Conservation (phyloP, 2,797 vertebrate species). For the Scomberomorus guttatus region DNA sequence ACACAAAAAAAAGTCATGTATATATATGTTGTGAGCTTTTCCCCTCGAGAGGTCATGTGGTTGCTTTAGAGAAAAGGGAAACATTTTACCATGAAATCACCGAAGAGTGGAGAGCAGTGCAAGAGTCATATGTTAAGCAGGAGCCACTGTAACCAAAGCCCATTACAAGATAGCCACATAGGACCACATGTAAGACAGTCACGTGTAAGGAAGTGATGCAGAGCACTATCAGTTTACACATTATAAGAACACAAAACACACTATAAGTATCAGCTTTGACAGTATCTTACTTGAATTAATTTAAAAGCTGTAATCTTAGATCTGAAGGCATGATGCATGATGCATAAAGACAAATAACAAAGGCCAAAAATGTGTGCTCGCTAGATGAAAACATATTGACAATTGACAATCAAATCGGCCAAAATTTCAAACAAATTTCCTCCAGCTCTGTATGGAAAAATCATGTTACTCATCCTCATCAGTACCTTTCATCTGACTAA, state of each 20-base stretch:
- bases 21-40: background rate
- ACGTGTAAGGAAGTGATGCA: constrained; percentile 30
- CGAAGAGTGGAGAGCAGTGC: background rate
- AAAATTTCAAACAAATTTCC: no score
- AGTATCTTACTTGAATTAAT: background rate
- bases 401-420: no score
- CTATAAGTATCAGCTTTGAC: background rate
- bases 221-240: background rate
- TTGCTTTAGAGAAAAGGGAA: background rate
- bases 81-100: constrained; percentile 19
- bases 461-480: no score
- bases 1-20: background rate
- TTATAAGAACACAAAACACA: no score
- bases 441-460: no score
- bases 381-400: no score
- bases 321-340: background rate
- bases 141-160: constrained; percentile 40
- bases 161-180: constrained; percentile 7
- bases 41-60: background rate
- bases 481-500: no score
- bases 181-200: constrained; percentile 24
- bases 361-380: background rate
- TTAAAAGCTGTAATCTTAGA: background rate
- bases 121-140: constrained; percentile 28
- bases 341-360: no score